phyloP scores from a whole-genome alignment of 2,797 vertebrate genomes.

The Novumbra hubbsi region DNA sequence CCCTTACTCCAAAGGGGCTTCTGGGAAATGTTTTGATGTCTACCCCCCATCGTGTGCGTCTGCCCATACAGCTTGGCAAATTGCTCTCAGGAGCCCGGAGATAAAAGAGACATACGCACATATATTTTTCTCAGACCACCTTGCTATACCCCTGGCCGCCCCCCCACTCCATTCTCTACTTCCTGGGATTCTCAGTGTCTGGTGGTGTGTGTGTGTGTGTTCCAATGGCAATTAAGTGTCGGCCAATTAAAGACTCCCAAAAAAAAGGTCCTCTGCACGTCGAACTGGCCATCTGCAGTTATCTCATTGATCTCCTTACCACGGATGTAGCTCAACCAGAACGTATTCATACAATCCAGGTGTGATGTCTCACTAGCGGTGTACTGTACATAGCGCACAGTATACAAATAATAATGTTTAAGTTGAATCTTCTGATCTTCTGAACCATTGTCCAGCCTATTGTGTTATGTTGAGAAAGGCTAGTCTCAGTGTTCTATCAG shows the following conservation, averaged over 20 bases:
- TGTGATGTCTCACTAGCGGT: background rate
- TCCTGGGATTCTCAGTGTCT: background rate
- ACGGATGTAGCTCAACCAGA: conserved; percentile 3
- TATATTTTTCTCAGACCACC: conserved; percentile 30
- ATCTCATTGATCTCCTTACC: conserved; percentile 9
- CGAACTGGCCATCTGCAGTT: background rate
- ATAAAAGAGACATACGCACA: conserved; percentile 51
- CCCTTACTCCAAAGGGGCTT: conserved; percentile 15
- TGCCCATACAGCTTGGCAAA: conserved; percentile 51
- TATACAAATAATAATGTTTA: too few relatives aligned
- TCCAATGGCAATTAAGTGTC: conserved; percentile 38
- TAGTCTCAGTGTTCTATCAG: too few relatives aligned
- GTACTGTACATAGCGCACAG: too few relatives aligned
- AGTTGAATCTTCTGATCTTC: too few relatives aligned
- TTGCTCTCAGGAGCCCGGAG: conserved; percentile 52
- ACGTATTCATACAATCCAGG: background rate
- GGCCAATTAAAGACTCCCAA: conserved; percentile 45
- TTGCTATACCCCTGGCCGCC: background rate
- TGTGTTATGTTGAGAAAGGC: too few relatives aligned
- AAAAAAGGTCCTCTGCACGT: conserved; percentile 12
- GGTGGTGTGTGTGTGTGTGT: background rate
- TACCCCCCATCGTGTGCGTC: conserved; percentile 33
- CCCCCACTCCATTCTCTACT: background rate
- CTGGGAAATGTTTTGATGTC: conserved; percentile 37
- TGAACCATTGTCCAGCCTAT: too few relatives aligned